Conservation (phyloP, 2,888 invertebrate genomes). For the Coleophora flavipennella region DNA sequence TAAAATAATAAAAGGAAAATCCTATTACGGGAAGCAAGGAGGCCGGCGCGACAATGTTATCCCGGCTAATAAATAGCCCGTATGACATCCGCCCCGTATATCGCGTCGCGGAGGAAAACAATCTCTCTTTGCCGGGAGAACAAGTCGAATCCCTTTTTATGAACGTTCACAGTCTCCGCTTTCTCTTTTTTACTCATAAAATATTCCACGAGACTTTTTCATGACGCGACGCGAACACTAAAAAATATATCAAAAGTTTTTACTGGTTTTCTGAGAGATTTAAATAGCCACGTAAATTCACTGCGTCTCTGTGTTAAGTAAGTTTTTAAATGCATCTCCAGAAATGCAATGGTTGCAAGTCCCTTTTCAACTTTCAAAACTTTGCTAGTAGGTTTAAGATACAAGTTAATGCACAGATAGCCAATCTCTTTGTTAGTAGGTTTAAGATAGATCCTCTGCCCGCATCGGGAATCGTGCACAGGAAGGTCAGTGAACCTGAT, state of each 20-base stretch:
- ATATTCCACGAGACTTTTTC: slow-evolving; percentile 35
- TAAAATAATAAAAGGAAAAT: slow-evolving; percentile 60
- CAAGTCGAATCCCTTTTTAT: slow-evolving; percentile 57
- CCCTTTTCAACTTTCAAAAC: too few relatives aligned
- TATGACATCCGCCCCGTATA: slow-evolving; percentile 52
- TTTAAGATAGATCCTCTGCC: too few relatives aligned
- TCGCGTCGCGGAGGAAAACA: slow-evolving; percentile 50
- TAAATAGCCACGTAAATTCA: slow-evolving; percentile 12
- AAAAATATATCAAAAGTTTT: slow-evolving; percentile 29
- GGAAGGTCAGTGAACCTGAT: too few relatives aligned
- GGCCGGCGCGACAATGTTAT: slow-evolving; percentile 57
- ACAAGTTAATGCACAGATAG: too few relatives aligned
- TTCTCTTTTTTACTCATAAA: slow-evolving; percentile 38
- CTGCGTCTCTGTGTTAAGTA: background rate
- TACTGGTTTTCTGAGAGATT: slow-evolving; percentile 18
- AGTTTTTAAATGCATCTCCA: background rate
- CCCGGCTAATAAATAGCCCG: slow-evolving; percentile 61
- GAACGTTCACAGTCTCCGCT: slow-evolving; percentile 40
- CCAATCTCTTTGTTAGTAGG: too few relatives aligned
- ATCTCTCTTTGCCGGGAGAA: slow-evolving; percentile 50
- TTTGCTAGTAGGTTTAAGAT: too few relatives aligned
- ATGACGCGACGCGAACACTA: slow-evolving; percentile 28
- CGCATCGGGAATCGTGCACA: too few relatives aligned
- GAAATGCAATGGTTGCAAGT: too few relatives aligned
- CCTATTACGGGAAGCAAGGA: slow-evolving; percentile 45